Evolutionary conservation across 2,888 invertebrate species (phyloP).

Genomic region (Muscina levida): DNA sequence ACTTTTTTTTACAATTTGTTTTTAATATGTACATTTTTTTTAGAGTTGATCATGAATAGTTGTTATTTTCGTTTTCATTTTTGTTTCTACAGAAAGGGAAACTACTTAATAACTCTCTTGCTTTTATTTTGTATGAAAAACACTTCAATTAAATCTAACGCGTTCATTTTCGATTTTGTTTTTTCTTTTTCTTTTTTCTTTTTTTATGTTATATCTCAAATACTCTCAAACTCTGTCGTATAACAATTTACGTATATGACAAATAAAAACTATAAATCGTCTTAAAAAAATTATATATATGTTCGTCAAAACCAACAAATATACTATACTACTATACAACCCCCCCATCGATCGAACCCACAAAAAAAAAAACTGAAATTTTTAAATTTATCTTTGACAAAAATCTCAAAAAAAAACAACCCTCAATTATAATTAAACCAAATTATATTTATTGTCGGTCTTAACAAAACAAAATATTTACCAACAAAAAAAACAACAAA

Average conservation of each 20-base stretch:
- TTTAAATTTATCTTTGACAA: neutral
- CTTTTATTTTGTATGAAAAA: conserved; percentile 55
- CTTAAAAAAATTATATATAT: conserved; percentile 80
- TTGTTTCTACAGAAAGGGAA: conserved; percentile 44
- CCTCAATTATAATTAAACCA: neutral
- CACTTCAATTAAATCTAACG: conserved; percentile 76
- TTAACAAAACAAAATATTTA: conserved; percentile 51
- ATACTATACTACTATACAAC: conserved; percentile 36
- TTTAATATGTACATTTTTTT: too few relatives aligned
- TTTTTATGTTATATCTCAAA: conserved; percentile 75
- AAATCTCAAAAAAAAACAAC: too few relatives aligned
- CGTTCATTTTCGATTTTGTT: conserved; percentile 80
- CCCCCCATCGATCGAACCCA: conserved; percentile 54
- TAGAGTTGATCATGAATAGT: conserved; percentile 3
- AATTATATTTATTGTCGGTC: conserved; percentile 63
- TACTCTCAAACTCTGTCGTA: conserved; percentile 69
- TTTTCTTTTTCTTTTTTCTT: conserved; percentile 76
- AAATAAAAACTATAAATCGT: conserved; percentile 69
- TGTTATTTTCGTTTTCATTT: conserved; percentile 33
- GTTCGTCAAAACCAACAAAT: conserved; percentile 75
- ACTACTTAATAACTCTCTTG: conserved; percentile 22
- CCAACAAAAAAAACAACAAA: conserved; percentile 66
- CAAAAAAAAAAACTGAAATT: conserved; percentile 60
- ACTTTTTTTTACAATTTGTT: too few relatives aligned
- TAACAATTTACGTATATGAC: conserved; percentile 62